A percentile compares a stretch with the other conserved stretches of the same genome.
Evolutionary conservation across 2,888 invertebrate genomes (phyloP).

Genomic region (Andrena bicolor): DNA sequence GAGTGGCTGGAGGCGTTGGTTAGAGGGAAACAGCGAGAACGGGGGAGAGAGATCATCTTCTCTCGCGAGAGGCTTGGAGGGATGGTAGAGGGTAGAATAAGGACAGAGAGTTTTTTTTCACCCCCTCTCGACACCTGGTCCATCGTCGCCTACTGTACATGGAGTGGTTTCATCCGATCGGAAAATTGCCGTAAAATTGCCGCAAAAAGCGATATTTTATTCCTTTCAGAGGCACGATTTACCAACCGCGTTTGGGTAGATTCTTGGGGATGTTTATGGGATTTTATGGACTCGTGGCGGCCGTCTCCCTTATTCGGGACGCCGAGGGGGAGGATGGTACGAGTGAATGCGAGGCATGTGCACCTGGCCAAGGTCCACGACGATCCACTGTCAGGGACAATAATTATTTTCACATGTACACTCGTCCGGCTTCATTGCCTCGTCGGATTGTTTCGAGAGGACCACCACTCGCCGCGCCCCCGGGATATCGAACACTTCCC

Average conservation of each 20-base stretch:
- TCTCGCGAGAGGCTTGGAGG: neutral
- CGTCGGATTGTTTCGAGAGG: neutral
- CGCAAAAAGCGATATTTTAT: conserved; percentile 83
- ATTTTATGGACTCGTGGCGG: conserved; percentile 76
- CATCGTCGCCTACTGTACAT: conserved; percentile 34
- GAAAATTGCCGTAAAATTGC: conserved; percentile 85
- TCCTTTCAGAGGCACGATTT: conserved; percentile 74
- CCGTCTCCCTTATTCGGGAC: conserved; percentile 43
- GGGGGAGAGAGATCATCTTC: conserved; percentile 13
- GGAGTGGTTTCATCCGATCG: conserved; percentile 76
- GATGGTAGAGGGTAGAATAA: conserved; percentile 5
- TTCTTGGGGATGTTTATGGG: conserved; percentile 75
- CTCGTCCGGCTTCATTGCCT: neutral
- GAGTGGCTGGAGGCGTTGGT: conserved; percentile 44
- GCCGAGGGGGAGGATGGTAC: conserved; percentile 27
- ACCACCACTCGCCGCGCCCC: no score
- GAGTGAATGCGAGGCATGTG: conserved; percentile 22
- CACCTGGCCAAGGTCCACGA: conserved; percentile 57
- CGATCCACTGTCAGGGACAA: conserved; percentile 10
- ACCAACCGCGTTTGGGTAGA: conserved; percentile 50
- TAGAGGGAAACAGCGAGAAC: neutral
- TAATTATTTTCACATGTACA: conserved; percentile 7
- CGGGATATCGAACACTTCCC: no score
- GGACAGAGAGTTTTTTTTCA: conserved; percentile 8
- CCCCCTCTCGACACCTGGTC: conserved; percentile 63